These are phyloP conservation scores for Andrena cerasifolii DNA, from an alignment of 1,140 invertebrate species.

Conservation along the genomic window DNA sequence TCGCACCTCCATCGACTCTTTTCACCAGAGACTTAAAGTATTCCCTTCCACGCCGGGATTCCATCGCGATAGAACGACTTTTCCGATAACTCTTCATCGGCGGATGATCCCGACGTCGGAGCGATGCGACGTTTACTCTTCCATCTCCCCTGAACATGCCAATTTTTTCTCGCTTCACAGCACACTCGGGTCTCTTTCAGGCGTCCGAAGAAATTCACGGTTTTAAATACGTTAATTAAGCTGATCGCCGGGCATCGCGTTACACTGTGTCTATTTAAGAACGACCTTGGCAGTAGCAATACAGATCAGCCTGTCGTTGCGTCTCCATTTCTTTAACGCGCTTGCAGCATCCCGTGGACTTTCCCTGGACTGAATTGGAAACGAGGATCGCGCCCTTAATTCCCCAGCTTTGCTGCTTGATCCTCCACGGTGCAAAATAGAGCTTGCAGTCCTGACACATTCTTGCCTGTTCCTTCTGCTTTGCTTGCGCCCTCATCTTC, in stretches of 20 bases:
- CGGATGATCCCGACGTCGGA: too few species aligned
- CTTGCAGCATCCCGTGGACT: not conserved
- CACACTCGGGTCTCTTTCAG: not conserved
- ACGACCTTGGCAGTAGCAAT: constrained; percentile 17
- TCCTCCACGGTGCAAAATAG: not conserved
- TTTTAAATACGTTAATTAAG: constrained; percentile 2
- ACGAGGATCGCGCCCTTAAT: not conserved
- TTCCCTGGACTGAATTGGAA: not conserved
- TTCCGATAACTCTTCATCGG: not conserved
- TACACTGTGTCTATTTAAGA: not conserved
- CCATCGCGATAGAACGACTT: not conserved
- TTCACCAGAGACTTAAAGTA: not conserved
- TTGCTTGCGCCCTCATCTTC: not conserved
- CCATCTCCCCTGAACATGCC: too few species aligned
- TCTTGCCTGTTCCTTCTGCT: not conserved
- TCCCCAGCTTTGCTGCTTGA: not conserved
- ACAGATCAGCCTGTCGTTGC: not conserved
- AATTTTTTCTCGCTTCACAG: not conserved
- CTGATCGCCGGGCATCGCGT: not conserved
- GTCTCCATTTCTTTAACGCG: constrained; percentile 1
- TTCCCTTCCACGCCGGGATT: not conserved
- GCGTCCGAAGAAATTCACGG: not conserved
- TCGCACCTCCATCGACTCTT: not conserved
- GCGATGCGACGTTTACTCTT: too few species aligned
- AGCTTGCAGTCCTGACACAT: not conserved